A percentile compares a stretch with the other conserved stretches of the same genome.
These are phyloP conservation scores for Caenorhabditis plicata DNA, from an alignment of 2,888 invertebrate genomes.

Conservation along the genomic window DNA sequence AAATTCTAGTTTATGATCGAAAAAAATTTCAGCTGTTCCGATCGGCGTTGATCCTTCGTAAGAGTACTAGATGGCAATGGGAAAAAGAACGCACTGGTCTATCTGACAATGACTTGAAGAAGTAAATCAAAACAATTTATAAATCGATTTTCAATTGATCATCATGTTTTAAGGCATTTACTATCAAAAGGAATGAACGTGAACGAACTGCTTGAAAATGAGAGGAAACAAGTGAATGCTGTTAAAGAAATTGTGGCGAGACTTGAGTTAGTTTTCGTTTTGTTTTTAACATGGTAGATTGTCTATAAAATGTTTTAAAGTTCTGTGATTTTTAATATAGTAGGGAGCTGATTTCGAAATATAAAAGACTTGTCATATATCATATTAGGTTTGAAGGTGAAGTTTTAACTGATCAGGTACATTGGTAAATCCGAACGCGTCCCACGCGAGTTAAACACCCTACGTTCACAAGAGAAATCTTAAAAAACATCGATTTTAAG, in stretches of 20 bases:
- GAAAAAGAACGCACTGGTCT: constrained; percentile 37
- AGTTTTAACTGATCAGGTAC: too few species aligned
- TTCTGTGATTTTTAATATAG: too few species aligned
- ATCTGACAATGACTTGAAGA: constrained; percentile 26
- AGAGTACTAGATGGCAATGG: constrained; percentile 44
- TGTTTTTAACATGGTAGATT: too few species aligned
- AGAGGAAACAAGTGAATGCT: constrained; percentile 38
- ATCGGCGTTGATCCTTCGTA: constrained; percentile 35
- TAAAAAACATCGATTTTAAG: too few species aligned
- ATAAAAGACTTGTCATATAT: too few species aligned
- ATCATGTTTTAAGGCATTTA: constrained; percentile 30
- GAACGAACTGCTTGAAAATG: constrained; percentile 29
- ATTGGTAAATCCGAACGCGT: too few species aligned
- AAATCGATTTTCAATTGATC: not conserved
- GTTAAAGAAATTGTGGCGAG: constrained; percentile 31
- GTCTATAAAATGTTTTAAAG: not conserved
- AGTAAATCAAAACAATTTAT: constrained; percentile 6
- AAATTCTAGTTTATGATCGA: too few species aligned
- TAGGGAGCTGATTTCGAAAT: too few species aligned
- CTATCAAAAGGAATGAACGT: constrained; percentile 31
- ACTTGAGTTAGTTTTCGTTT: constrained; percentile 19
- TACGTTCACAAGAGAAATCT: too few species aligned
- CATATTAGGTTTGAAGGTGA: too few species aligned
- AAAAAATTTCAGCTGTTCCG: constrained; percentile 32
- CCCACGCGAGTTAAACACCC: too few species aligned